Evolutionary conservation across 1,140 invertebrate genomes (phyloP).

Genomic region (Drosophila ogumai): DNA sequence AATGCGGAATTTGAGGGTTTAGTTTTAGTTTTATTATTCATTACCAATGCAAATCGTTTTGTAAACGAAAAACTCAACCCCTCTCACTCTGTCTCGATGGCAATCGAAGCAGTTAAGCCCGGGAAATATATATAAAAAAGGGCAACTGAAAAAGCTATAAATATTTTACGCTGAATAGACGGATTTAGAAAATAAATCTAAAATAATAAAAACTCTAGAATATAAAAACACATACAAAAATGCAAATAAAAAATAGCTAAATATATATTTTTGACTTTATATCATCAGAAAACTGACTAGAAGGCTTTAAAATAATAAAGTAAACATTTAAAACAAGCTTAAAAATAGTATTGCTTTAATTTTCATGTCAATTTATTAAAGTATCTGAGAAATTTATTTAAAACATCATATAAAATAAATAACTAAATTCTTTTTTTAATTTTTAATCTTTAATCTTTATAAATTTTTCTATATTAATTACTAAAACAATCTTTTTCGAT

Average conservation of each 20-base stretch:
- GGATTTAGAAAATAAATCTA: background rate
- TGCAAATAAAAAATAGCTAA: background rate
- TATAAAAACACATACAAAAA: background rate
- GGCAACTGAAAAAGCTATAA: background rate
- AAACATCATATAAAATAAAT: background rate
- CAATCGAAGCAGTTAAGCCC: conserved; percentile 5
- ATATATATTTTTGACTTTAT: background rate
- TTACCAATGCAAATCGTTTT: conserved; percentile 25
- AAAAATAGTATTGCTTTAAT: background rate
- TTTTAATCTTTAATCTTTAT: no score
- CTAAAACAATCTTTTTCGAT: no score
- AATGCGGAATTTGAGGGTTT: background rate
- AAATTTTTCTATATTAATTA: no score
- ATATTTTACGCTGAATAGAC: conserved; percentile 4
- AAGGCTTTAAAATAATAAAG: no score
- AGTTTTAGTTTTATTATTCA: conserved; percentile 23
- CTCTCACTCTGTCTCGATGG: background rate
- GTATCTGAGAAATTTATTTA: no score
- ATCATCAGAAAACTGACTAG: background rate
- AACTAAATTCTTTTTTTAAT: no score
- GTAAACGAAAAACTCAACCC: background rate
- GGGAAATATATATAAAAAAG: background rate
- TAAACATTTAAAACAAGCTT: background rate
- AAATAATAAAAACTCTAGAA: background rate
- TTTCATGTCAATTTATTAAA: background rate